These are phyloP conservation scores for Aphrophora alni DNA, from an alignment of 2,888 invertebrate genomes.

Conservation along the genomic window DNA sequence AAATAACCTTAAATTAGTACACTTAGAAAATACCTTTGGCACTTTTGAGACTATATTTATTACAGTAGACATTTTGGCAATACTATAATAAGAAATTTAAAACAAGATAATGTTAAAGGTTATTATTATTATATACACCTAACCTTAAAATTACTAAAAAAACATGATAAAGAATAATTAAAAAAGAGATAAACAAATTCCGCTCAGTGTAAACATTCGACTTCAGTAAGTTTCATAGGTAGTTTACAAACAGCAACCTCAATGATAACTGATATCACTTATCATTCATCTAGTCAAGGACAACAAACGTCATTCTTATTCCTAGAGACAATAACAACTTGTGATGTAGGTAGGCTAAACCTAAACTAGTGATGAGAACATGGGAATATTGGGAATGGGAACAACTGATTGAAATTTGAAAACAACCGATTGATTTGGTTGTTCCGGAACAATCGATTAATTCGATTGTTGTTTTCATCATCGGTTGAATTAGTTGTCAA, in stretches of 20 bases:
- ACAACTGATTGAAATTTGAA: no score
- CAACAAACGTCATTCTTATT: no score
- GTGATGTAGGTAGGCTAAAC: no score
- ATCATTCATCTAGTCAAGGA: neutral
- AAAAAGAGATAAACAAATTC: neutral
- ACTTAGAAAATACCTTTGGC: neutral
- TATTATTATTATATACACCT: neutral
- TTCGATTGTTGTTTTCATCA: no score
- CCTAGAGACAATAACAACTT: no score
- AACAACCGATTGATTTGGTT: no score
- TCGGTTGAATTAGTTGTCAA: no score
- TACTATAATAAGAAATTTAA: neutral
- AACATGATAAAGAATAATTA: neutral
- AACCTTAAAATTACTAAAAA: neutral
- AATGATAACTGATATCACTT: neutral
- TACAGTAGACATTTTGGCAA: neutral
- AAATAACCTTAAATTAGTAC: neutral
- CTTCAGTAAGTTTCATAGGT: neutral
- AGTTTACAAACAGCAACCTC: no score
- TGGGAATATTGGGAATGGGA: no score
- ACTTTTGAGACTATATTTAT: neutral
- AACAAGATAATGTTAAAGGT: no score
- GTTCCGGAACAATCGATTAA: no score
- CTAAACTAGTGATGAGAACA: no score
- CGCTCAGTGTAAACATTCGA: neutral